Conservation (phyloP, 1,140 invertebrate genomes). For the Pseudomyrmex pallidus region DNA sequence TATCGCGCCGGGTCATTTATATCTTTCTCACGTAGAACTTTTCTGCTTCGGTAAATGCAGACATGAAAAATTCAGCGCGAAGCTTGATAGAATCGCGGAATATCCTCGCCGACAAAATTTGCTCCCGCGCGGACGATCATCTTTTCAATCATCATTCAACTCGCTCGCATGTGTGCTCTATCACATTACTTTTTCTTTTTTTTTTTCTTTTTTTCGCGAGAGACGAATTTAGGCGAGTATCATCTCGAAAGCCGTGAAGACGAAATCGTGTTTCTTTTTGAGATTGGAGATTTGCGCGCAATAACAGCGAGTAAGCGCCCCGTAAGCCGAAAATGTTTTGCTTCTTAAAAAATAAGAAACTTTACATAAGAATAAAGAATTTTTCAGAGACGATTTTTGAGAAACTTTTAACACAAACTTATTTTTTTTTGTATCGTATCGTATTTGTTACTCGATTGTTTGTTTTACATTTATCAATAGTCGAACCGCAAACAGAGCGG, state of each 20-base stretch:
- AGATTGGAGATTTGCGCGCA: constrained; percentile 18
- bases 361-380: no score
- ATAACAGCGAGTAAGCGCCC: constrained; percentile 10
- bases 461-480: no score
- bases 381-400: no score
- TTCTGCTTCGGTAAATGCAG: constrained; percentile 11
- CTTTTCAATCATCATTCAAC: constrained; percentile 63
- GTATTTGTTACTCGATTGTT: no score
- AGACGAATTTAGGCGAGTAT: constrained; percentile 40
- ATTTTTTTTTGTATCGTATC: no score
- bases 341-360: neutral
- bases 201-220: neutral
- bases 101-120: constrained; percentile 34
- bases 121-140: constrained; percentile 39
- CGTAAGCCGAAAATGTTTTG: neutral
- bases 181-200: neutral
- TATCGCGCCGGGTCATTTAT: constrained; percentile 48
- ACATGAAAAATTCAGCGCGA: constrained; percentile 70
- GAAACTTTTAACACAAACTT: no score
- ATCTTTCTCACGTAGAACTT: constrained; percentile 63
- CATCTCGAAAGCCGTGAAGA: constrained; percentile 11
- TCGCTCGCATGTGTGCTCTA: constrained; percentile 5
- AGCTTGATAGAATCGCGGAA: constrained; percentile 36
- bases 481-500: no score
- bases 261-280: constrained; percentile 16